Evolutionary conservation across 2,113 vertebrate species (phyloP), one percentile per base, ranked within the genome.

Genomic region (Corydoras maculifer): DNA sequence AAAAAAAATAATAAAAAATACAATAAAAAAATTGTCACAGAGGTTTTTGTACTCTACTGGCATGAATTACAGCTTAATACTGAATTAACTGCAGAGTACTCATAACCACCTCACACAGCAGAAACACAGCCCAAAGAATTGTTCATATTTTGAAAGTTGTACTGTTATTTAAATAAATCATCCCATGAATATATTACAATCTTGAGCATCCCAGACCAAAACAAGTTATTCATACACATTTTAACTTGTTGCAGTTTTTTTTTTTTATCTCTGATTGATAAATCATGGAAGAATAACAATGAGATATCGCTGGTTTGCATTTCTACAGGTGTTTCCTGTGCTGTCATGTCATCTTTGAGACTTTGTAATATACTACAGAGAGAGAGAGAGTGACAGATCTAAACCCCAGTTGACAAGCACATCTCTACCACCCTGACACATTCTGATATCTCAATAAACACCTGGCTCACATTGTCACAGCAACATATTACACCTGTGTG

Each of bases 361-460:
- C 73, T 77, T 76, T 82, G 79, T 85, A 82, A 85, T 84, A 79
- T 80, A 81, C 70, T n/a, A 43, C 35, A 43, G 35, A 64, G 79
- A 82, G 80, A 82, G 80, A 65, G 80, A 83, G 76, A 83, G 69
- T 77, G 82, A 81, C 83, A 78, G 78, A 58, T 82, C 79, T 80
- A 89, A 88, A 84, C 87, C 86, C 86, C 86, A 80, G 82, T 83
- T 83, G 82, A 90, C 87, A 58, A 69, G 58, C 35, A 79, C 83
- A 88, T 87, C 83, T 85, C 84, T 84, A 67, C 48, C 77, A 82
- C 81, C 79, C 84, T 75, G 82, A 78, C 84, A 86, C 82, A 82
- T 81, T 88, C 84, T 89, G 86, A 90, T 89, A 90, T 87, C 87
- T 90, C 85, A 90, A 90, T 91, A 90, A 90, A 83, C 87, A 89